A percentile compares a stretch with the other conserved stretches of the same genome.
These are phyloP conservation scores for Sinelater perroti DNA, from an alignment of 2,888 invertebrate genomes.

Conservation along the genomic window DNA sequence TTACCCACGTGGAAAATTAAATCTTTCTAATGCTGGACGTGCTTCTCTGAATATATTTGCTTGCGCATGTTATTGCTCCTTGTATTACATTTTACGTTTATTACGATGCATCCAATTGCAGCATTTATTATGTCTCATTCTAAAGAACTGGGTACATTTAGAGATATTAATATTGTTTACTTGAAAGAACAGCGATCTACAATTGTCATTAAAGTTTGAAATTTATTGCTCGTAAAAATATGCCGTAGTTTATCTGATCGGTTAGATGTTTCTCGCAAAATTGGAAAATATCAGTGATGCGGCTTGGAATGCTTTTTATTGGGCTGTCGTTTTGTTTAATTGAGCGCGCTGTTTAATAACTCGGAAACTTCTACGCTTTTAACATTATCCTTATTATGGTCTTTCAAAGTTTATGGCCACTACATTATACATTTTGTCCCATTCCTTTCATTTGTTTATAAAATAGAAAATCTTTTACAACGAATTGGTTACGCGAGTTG, in stretches of 20 bases:
- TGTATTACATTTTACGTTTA: no score
- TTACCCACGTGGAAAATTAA: slow-evolving; percentile 22
- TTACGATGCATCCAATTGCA: no score
- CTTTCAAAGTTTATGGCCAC: slow-evolving; percentile 31
- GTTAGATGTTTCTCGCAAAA: slow-evolving; percentile 9
- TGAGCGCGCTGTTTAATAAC: slow-evolving; percentile 34
- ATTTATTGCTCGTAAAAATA: neutral
- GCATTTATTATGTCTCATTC: no score
- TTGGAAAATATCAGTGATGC: slow-evolving; percentile 26
- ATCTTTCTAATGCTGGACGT: slow-evolving; percentile 12
- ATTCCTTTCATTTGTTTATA: slow-evolving; percentile 14
- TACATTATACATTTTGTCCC: slow-evolving; percentile 29
- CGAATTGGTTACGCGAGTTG: no score
- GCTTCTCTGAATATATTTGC: slow-evolving; percentile 5
- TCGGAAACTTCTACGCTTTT: slow-evolving; percentile 29
- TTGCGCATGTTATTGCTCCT: neutral
- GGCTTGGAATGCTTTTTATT: slow-evolving; percentile 29
- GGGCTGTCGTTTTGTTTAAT: slow-evolving; percentile 32
- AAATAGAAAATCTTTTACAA: neutral
- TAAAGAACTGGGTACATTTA: no score
- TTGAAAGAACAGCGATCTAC: neutral
- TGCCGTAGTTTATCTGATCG: neutral
- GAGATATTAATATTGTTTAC: no score
- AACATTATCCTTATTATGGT: slow-evolving; percentile 31
- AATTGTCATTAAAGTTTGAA: neutral